These are phyloP conservation scores for Ennomos quercinarius DNA, from an alignment of 2,888 invertebrate genomes.

Conservation along the genomic window DNA sequence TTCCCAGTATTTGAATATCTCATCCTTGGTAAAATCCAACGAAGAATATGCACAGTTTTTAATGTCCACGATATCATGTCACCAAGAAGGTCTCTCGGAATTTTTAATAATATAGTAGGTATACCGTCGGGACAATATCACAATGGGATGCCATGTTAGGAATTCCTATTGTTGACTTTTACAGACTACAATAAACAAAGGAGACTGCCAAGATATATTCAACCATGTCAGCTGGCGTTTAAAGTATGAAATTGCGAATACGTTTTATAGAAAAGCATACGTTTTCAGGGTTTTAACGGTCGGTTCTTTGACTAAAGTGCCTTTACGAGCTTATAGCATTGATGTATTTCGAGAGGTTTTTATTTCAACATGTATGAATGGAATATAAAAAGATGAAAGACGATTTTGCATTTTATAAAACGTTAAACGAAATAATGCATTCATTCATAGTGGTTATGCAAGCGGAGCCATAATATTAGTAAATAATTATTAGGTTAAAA, in stretches of 20 bases:
- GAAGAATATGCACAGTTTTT: slow-evolving; percentile 32
- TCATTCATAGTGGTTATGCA: too few relatives aligned
- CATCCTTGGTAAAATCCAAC: slow-evolving; percentile 9
- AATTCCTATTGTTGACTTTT: slow-evolving; percentile 67
- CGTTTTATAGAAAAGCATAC: slow-evolving; percentile 5
- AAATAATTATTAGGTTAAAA: too few relatives aligned
- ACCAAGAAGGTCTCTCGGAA: slow-evolving; percentile 52
- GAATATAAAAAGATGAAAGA: slow-evolving; percentile 5
- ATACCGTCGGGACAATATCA: slow-evolving; percentile 54
- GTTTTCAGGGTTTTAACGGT: slow-evolving; percentile 20
- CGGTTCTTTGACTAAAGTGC: slow-evolving; percentile 26
- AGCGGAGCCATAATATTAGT: too few relatives aligned
- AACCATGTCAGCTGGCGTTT: neutral
- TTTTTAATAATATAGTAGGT: slow-evolving; percentile 67
- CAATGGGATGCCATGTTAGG: slow-evolving; percentile 61
- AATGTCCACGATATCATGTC: slow-evolving; percentile 46
- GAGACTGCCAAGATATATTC: slow-evolving; percentile 8
- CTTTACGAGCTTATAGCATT: slow-evolving; percentile 8
- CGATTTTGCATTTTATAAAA: neutral
- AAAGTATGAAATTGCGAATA: slow-evolving; percentile 16
- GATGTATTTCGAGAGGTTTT: slow-evolving; percentile 14
- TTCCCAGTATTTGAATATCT: slow-evolving; percentile 2
- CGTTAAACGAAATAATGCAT: too few relatives aligned
- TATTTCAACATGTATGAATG: slow-evolving; percentile 3
- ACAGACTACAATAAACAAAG: slow-evolving; percentile 42